A percentile compares a stretch with the other conserved stretches of the same genome.
Conservation (phyloP, 1,140 invertebrate species). For the Musca domestica region DNA sequence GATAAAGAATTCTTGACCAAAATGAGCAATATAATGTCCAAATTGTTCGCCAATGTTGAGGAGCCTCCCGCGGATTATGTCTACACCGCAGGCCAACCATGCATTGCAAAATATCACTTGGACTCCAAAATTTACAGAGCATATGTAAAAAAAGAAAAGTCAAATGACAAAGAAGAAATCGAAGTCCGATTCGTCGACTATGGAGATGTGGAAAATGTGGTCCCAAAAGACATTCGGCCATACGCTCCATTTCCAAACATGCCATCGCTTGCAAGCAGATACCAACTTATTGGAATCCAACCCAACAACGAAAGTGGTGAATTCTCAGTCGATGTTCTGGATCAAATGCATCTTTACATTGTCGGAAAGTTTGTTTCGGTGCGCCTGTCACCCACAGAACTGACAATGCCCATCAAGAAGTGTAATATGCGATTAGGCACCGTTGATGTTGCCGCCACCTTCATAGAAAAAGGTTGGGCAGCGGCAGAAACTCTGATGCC, state of each 20-base stretch:
- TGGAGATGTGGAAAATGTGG: conserved; percentile 61
- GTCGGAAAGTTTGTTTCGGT: conserved; percentile 36
- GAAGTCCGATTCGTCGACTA: conserved; percentile 64
- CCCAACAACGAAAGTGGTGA: conserved; percentile 39
- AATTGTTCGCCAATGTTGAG: conserved; percentile 38
- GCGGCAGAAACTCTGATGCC: neutral
- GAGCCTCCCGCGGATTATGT: neutral
- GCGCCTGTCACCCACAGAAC: conserved; percentile 28
- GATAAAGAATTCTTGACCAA: conserved; percentile 54
- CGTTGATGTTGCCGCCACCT: conserved; percentile 32
- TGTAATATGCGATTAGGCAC: conserved; percentile 31
- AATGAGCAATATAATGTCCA: conserved; percentile 57
- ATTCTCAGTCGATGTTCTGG: conserved; percentile 28
- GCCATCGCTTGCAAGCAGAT: conserved; percentile 59
- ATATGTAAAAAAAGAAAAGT: conserved; percentile 50
- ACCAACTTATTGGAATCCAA: conserved; percentile 54
- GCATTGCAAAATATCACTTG: conserved; percentile 62
- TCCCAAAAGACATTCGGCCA: conserved; percentile 58
- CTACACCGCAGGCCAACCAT: conserved; percentile 58
- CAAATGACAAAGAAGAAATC: conserved; percentile 41
- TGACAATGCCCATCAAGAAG: conserved; percentile 19
- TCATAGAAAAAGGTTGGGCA: conserved; percentile 30
- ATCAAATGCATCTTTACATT: conserved; percentile 34
- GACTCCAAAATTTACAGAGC: conserved; percentile 66
- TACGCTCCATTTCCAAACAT: conserved; percentile 60